Evolutionary conservation across 2,888 invertebrate species (phyloP).

Genomic region (Ceraclea dissimilis): DNA sequence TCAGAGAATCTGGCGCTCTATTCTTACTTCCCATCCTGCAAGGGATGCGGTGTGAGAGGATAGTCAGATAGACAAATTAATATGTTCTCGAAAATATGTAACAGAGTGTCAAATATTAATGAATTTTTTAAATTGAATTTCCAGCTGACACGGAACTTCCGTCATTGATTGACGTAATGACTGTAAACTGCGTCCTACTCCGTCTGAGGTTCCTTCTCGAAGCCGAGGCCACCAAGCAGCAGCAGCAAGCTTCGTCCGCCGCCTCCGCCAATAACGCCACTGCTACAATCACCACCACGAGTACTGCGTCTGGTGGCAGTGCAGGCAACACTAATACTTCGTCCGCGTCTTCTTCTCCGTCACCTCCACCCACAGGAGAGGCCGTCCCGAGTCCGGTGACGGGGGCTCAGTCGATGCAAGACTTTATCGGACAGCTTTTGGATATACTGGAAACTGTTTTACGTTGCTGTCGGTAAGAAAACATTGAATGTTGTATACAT

Average conservation of each 20-base stretch:
- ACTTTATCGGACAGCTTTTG: conserved; percentile 59
- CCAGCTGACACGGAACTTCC: conserved; percentile 48
- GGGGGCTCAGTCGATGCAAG: conserved; percentile 41
- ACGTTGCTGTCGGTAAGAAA: conserved; percentile 48
- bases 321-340: background rate
- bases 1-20: too few species aligned
- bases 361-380: conserved; percentile 36
- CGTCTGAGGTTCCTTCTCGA: conserved; percentile 61
- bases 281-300: background rate
- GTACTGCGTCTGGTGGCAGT: background rate
- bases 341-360: background rate
- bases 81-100: too few species aligned
- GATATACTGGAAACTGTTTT: conserved; percentile 58
- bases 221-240: conserved; percentile 34
- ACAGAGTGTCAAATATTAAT: too few species aligned
- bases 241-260: conserved; percentile 13
- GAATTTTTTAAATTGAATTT: too few species aligned
- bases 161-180: conserved; percentile 63
- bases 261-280: background rate
- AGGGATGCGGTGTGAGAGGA: too few species aligned
- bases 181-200: conserved; percentile 69
- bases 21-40: too few species aligned
- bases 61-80: too few species aligned
- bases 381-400: conserved; percentile 31
- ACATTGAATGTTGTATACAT: background rate